Conservation (phyloP, 1,140 invertebrate species). For the Lepidurus couesii region DNA sequence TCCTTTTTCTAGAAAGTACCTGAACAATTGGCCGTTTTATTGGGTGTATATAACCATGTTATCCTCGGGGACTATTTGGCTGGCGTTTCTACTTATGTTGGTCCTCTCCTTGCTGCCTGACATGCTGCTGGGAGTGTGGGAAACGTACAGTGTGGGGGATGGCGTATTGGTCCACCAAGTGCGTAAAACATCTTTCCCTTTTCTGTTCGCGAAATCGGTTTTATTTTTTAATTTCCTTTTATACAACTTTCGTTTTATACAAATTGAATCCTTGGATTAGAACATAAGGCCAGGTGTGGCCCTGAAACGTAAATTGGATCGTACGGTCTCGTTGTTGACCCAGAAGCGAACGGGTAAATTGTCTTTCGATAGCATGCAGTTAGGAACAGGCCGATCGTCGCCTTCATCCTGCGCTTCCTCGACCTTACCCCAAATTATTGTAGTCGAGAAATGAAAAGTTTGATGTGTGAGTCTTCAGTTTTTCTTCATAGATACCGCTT, state of each 20-base stretch:
- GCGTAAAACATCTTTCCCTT: no score
- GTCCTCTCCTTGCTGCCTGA: conserved; percentile 57
- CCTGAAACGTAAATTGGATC: conserved; percentile 24
- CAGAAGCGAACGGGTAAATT: conserved; percentile 32
- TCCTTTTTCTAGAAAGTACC: background rate
- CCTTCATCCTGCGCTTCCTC: background rate
- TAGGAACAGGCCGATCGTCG: background rate
- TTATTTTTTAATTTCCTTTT: background rate
- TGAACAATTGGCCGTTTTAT: conserved; percentile 46
- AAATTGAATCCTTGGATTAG: conserved; percentile 13
- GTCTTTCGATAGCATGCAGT: background rate
- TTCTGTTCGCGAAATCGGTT: background rate
- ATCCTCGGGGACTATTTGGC: conserved; percentile 54
- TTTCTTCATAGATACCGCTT: no score
- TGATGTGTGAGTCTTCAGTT: background rate
- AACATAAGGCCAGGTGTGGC: background rate
- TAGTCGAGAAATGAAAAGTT: background rate
- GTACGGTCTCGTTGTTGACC: conserved; percentile 26
- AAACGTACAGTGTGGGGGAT: conserved; percentile 28
- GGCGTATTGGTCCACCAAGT: conserved; percentile 31
- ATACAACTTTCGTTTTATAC: background rate
- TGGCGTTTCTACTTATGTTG: conserved; percentile 52
- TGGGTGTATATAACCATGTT: conserved; percentile 57
- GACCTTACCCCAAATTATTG: background rate
- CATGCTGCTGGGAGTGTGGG: conserved; percentile 41